These are phyloP conservation scores for Megaceryle torquata DNA, from an alignment of 2,113 vertebrate genomes.

Conservation along the genomic window DNA sequence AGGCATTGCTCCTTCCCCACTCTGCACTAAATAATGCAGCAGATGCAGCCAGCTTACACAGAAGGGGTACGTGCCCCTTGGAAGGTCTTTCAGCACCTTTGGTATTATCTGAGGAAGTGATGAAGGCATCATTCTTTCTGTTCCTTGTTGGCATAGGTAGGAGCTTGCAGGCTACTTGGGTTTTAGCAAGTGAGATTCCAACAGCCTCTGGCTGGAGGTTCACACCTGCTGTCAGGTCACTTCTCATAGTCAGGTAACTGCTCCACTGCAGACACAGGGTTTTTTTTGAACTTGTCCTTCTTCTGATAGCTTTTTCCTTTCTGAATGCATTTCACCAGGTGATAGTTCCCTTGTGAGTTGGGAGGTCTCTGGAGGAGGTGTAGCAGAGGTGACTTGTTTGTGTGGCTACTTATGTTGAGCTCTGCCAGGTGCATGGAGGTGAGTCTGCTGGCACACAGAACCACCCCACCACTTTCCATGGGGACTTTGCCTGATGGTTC, in stretches of 20 bases:
- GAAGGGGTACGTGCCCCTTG: rapidly evolving
- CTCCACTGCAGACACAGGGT: background rate
- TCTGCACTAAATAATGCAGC: background rate
- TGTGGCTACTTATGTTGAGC: background rate
- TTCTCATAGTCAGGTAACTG: background rate
- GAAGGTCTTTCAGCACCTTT: background rate
- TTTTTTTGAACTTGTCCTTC: background rate
- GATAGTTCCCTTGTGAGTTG: background rate
- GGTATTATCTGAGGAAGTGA: background rate
- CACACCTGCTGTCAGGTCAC: background rate
- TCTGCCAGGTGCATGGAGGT: rapidly evolving
- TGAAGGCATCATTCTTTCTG: background rate
- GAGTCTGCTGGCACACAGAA: background rate
- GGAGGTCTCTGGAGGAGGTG: background rate
- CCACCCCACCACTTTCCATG: background rate
- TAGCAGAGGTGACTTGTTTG: background rate
- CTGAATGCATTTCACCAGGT: background rate
- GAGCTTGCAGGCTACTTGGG: background rate
- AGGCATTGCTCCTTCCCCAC: background rate
- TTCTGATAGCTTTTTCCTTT: background rate
- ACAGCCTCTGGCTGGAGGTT: background rate
- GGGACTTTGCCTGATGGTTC: background rate
- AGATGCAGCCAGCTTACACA: background rate
- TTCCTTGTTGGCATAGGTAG: rapidly evolving
- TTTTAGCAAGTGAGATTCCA: background rate